These are phyloP conservation scores for Spheniscus humboldti DNA, from an alignment of 2,797 vertebrate species.

Conservation along the genomic window DNA sequence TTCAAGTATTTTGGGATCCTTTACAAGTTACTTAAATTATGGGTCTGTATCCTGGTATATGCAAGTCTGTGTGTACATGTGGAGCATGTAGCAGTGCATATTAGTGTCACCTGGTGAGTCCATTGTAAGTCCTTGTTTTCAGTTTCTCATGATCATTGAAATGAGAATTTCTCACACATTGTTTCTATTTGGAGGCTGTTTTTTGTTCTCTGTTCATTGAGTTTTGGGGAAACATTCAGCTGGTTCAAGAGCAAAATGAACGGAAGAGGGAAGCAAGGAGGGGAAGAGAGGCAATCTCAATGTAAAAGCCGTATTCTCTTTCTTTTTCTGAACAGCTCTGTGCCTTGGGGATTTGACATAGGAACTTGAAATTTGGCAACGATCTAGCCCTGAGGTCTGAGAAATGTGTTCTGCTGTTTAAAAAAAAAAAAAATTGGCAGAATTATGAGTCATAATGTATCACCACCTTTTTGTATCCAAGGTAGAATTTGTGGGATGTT, in stretches of 20 bases:
- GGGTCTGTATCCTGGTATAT: neutral
- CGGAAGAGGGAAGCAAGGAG: neutral
- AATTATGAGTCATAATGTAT: neutral
- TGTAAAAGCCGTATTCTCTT: neutral
- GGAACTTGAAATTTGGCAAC: constrained; percentile 13
- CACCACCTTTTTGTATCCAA: neutral
- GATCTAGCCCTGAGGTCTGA: neutral
- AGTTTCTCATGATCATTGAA: neutral
- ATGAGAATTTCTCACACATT: neutral
- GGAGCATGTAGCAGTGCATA: neutral
- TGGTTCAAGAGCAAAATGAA: neutral
- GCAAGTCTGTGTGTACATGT: neutral
- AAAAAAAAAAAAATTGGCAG: neutral
- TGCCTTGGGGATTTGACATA: neutral
- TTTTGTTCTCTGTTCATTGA: neutral
- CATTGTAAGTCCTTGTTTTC: neutral
- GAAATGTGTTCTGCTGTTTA: neutral
- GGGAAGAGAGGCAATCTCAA: neutral
- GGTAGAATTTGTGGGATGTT: neutral
- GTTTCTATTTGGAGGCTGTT: neutral
- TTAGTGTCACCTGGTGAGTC: neutral
- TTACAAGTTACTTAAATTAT: neutral
- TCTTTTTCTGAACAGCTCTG: neutral
- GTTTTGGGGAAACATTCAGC: neutral
- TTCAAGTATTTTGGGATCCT: neutral